Conservation (phyloP, 2,797 vertebrate species). For the Cryptoprocta ferox region DNA sequence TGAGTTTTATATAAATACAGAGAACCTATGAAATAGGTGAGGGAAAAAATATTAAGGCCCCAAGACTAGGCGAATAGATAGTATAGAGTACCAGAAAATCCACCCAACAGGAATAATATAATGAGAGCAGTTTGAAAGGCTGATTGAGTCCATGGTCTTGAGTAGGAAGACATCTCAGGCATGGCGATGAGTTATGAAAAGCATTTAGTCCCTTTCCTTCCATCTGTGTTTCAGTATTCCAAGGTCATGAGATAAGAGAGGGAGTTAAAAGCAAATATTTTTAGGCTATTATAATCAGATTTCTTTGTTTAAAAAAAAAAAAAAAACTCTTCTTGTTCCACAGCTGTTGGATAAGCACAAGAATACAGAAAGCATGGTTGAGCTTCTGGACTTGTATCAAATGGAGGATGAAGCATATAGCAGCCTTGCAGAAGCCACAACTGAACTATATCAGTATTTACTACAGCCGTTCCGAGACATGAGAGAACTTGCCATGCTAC, state of each 20-base stretch:
- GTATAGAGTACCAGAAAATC: not conserved
- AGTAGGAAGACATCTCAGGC: not conserved
- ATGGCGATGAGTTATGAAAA: not conserved
- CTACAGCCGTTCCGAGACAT: slow-evolving; percentile 99
- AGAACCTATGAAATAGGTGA: not conserved
- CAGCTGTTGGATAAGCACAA: slow-evolving; percentile 96
- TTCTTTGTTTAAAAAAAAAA: not conserved
- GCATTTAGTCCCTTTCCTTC: not conserved
- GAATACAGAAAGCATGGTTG: slow-evolving; percentile 96
- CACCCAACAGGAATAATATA: not conserved
- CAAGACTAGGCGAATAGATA: not conserved
- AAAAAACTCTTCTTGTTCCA: slow-evolving; percentile 39
- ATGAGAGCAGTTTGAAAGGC: not conserved
- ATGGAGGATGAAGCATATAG: slow-evolving; percentile 95
- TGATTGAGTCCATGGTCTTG: not conserved
- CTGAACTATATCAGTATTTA: slow-evolving; percentile 97
- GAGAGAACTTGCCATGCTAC: slow-evolving; percentile 97
- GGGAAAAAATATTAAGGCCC: not conserved
- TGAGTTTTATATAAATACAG: no score
- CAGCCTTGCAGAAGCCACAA: slow-evolving; percentile 95
- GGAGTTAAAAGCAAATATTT: slow-evolving; percentile 8
- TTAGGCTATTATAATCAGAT: not conserved
- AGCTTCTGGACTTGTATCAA: slow-evolving; percentile 95
- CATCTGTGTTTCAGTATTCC: not conserved
- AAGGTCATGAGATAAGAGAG: not conserved